These are phyloP conservation scores for Tinamus guttatus DNA, from an alignment of 2,113 vertebrate species.

Conservation along the genomic window DNA sequence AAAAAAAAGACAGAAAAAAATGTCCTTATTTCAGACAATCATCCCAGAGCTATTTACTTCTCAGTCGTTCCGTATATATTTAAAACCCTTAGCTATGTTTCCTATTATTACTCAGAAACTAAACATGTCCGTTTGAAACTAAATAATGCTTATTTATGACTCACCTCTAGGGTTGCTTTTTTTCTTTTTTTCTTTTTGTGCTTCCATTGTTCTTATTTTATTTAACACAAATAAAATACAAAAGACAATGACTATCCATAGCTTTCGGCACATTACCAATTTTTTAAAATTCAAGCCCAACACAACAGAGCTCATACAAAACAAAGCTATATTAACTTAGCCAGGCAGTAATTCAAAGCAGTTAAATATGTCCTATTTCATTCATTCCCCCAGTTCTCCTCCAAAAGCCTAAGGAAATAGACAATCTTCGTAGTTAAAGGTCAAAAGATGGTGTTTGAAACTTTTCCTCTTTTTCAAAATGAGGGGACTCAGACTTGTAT, in stretches of 20 bases:
- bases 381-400: slow-evolving; percentile 34
- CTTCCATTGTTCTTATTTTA: slow-evolving; percentile 56
- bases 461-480: slow-evolving; percentile 9
- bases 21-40: background rate
- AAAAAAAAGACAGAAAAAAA: background rate
- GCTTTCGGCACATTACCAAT: slow-evolving; percentile 17
- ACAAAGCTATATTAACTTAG: slow-evolving; percentile 54
- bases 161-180: slow-evolving; percentile 32
- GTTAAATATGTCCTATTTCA: slow-evolving; percentile 42
- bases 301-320: background rate
- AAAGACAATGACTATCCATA: slow-evolving; percentile 50
- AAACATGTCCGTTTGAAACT: slow-evolving; percentile 18
- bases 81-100: background rate
- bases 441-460: slow-evolving; percentile 22
- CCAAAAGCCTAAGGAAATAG: slow-evolving; percentile 51
- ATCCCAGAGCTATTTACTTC: background rate
- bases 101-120: slow-evolving; percentile 17
- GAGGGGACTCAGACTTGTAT: background rate
- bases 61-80: background rate
- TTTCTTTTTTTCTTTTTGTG: background rate
- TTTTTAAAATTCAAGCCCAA: slow-evolving; percentile 46
- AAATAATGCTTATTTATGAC: slow-evolving; percentile 46
- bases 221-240: slow-evolving; percentile 53
- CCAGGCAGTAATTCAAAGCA: slow-evolving; percentile 65
- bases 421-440: slow-evolving; percentile 56